A percentile compares a stretch with the other conserved stretches of the same genome.
phyloP scores from a whole-genome alignment of 2,113 vertebrate genomes.

The Phycodurus eques region DNA sequence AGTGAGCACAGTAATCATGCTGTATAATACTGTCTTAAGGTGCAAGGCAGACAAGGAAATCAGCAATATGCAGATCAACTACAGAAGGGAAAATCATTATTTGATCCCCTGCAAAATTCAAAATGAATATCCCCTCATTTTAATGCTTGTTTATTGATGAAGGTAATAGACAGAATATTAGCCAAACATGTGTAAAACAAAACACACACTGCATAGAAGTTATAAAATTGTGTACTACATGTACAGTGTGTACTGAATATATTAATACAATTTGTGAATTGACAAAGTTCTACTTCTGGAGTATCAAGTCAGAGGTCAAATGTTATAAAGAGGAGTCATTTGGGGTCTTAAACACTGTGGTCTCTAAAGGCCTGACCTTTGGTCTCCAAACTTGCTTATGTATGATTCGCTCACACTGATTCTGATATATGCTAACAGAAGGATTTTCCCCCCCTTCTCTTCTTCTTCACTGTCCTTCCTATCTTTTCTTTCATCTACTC shows the following conservation, averaged over 20 bases:
- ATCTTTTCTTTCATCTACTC: constrained; percentile 8
- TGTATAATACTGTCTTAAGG: too few relatives aligned
- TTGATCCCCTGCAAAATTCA: too few relatives aligned
- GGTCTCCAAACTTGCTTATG: neutral
- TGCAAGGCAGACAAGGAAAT: too few relatives aligned
- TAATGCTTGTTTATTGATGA: too few relatives aligned
- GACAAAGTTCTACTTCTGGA: neutral
- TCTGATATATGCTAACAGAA: neutral
- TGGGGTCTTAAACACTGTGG: neutral
- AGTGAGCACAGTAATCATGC: too few relatives aligned
- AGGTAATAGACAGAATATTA: too few relatives aligned
- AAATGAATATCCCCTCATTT: too few relatives aligned
- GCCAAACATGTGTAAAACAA: too few relatives aligned
- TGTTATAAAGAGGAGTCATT: neutral
- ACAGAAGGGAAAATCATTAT: too few relatives aligned
- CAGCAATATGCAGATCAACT: too few relatives aligned
- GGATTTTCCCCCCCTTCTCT: constrained; percentile 39
- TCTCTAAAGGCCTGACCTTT: constrained; percentile 7
- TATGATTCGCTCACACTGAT: neutral
- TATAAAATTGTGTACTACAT: neutral
- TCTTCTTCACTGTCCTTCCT: constrained; percentile 13
- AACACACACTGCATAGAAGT: too few relatives aligned
- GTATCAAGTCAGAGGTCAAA: constrained; percentile 1
- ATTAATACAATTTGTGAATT: neutral
- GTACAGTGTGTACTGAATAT: neutral